Evolutionary conservation across 1,140 invertebrate species (phyloP), one percentile per base, ranked within the genome.

Genomic region (Magallana angulata): DNA sequence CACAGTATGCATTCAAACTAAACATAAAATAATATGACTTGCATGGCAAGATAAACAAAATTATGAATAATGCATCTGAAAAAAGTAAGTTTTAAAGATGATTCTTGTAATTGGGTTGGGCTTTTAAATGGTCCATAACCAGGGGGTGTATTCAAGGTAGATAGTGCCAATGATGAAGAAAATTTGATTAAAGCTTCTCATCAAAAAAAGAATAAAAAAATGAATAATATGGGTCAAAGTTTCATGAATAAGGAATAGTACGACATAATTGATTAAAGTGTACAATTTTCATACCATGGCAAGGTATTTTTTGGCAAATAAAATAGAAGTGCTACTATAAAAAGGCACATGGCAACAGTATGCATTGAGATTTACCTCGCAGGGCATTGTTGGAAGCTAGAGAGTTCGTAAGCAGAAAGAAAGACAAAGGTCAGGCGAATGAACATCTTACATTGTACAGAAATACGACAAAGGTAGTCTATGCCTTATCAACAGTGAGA

Each of bases 371-470:
- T 64, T 92, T 92, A 92, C 91, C 91, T 92, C 91, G 87, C 82
- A 91, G 88, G 87, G 89, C 90, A 86, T 88, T 91, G 91, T 90
- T 91, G 88, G 88, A 89, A 82, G 90, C 91, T 92, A 91, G 82
- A 59, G 48, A 56, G 85, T 82, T 62, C 87, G 87, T 84, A 85
- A 92, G 89, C 88, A 88, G 87, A 90, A 87, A 89, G 89, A 90
- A 90, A 91, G 91, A 92, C 48, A 91, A 88, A 86, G 68, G 90
- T 86, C 18, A 89, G 80, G 58, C 60, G 48, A 76, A 88, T 58
- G 30, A 57, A 90, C 93, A 91, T 30, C 14, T n/a, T 62, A 84
- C 16, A 84, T 36, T 18, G 7, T 84, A 57, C 81, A 82, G 48
- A 57, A 58, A 8, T 18, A 57, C n/a, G 81, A 57, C 81, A 57